Conservation (phyloP, 1,140 invertebrate species). For the Orius laevigatus region DNA sequence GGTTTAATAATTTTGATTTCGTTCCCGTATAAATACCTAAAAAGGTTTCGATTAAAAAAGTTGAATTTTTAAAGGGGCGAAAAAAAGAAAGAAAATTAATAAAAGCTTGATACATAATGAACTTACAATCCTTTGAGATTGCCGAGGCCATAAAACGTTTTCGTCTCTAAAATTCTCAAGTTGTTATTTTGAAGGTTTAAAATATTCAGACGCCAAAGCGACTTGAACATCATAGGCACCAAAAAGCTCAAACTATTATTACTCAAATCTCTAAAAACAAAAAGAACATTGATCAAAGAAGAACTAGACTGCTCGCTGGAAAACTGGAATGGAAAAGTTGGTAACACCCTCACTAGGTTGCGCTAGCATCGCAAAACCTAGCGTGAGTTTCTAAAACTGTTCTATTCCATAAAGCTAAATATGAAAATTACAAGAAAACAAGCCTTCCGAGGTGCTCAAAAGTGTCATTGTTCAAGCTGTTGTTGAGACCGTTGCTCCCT, state of each 20-base stretch:
- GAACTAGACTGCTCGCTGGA: too few species aligned
- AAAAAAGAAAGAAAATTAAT: not conserved
- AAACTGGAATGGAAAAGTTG: too few species aligned
- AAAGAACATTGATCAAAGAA: slow-evolving; percentile 4
- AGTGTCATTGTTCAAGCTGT: slow-evolving; percentile 21
- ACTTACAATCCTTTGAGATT: slow-evolving; percentile 26
- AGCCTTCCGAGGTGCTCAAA: slow-evolving; percentile 23
- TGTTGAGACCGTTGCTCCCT: slow-evolving; percentile 22
- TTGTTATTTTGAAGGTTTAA: slow-evolving; percentile 27
- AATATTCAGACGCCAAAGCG: slow-evolving; percentile 25
- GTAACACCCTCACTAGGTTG: too few species aligned
- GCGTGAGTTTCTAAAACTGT: too few species aligned
- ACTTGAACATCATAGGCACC: slow-evolving; percentile 23
- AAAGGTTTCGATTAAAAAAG: slow-evolving; percentile 10
- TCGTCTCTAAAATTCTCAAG: slow-evolving; percentile 22
- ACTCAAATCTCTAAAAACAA: slow-evolving; percentile 22
- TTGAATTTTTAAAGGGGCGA: not conserved
- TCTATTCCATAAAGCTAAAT: not conserved
- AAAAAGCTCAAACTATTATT: slow-evolving; percentile 25
- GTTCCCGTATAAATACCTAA: slow-evolving; percentile 25
- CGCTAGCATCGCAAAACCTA: too few species aligned
- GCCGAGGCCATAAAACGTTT: slow-evolving; percentile 25
- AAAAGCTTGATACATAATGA: not conserved
- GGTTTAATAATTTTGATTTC: slow-evolving; percentile 21
- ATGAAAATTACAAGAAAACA: slow-evolving; percentile 23